Evolutionary conservation across 2,113 vertebrate species (phyloP).

Genomic region (Nettapus auritus): DNA sequence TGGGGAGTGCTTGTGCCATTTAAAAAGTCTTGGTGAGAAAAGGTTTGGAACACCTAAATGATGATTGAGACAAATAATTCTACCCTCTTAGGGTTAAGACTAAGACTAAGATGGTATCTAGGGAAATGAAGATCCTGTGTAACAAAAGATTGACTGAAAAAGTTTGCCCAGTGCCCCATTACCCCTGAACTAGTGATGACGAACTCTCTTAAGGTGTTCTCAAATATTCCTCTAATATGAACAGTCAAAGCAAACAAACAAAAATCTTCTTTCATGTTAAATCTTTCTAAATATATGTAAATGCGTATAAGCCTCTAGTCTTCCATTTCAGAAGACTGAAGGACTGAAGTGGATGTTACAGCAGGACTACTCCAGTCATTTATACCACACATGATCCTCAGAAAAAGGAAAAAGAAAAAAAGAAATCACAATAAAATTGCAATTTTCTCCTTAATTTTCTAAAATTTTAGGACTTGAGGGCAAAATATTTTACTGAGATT

Average conservation of each 20-base stretch:
- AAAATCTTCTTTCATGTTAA: not conserved
- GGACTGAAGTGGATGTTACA: not conserved
- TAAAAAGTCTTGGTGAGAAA: not conserved
- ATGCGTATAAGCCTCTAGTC: not conserved
- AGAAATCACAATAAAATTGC: not conserved
- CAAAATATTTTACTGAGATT: not conserved
- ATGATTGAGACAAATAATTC: not conserved
- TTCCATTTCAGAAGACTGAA: not conserved
- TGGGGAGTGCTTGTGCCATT: not conserved
- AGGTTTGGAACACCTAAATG: not conserved
- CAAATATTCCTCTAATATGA: not conserved
- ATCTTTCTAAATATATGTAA: not conserved
- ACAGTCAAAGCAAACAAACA: not conserved
- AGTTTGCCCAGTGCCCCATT: not conserved
- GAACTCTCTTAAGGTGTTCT: not conserved
- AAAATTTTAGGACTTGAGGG: not conserved
- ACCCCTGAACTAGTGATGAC: too few relatives aligned
- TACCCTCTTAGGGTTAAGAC: not conserved
- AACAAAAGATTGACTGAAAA: not conserved
- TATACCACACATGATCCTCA: not conserved
- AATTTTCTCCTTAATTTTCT: not conserved
- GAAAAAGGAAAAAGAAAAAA: not conserved
- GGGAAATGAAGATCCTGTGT: not conserved
- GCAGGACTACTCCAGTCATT: not conserved
- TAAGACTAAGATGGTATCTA: not conserved